phyloP scores from a whole-genome alignment of 2,113 vertebrate species.

The Bubo blakistoni region DNA sequence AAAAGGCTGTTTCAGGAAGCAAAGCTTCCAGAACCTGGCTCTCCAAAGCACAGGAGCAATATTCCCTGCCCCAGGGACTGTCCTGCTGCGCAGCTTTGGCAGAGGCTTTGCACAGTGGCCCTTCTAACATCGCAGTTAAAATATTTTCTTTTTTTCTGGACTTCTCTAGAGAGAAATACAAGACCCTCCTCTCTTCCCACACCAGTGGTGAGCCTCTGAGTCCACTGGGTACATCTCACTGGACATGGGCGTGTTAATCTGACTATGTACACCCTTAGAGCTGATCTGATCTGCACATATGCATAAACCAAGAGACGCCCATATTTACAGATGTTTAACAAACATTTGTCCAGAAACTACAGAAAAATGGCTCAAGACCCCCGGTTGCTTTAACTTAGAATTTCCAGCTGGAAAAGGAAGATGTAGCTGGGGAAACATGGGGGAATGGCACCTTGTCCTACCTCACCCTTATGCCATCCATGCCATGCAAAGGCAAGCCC shows the following conservation, averaged over 20 bases:
- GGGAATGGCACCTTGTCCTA: not conserved
- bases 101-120: not conserved
- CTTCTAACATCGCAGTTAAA: not conserved
- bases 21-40: not conserved
- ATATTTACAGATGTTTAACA: not conserved
- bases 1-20: not conserved
- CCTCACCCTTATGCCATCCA: not conserved
- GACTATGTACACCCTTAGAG: not conserved
- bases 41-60: not conserved
- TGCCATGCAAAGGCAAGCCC: not conserved
- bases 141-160: not conserved
- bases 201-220: not conserved
- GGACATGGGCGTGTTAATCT: not conserved
- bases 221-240: not conserved
- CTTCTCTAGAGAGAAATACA: not conserved
- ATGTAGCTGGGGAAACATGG: rapidly evolving
- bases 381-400: not conserved
- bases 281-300: not conserved
- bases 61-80: not conserved
- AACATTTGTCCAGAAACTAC: not conserved
- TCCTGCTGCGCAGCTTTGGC: rapidly evolving
- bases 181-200: not conserved
- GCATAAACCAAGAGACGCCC: not conserved
- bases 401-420: not conserved
- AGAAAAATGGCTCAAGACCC: not conserved